Evolutionary conservation across 2,888 invertebrate species (phyloP), one percentile per base, ranked within the genome.

Genomic region (Leptopilina syphax): DNA sequence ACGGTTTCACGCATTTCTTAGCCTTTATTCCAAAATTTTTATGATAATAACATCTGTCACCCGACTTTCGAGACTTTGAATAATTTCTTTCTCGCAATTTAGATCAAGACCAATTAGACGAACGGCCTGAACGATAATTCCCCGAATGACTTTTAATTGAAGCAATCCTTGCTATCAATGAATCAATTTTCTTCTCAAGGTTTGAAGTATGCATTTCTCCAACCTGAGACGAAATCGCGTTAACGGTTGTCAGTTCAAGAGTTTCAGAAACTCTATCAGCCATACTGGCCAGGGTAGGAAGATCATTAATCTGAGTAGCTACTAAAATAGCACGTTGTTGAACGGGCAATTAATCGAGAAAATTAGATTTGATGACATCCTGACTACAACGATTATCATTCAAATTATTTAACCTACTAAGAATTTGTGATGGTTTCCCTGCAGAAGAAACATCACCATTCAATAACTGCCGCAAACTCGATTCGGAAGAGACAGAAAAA

Each of bases 271-370:
- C 5, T 8, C 5, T 44, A 44, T 44, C 70, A 9, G 70, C 70
- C 54, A 70, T 18, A 13, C 1, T 9, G 4, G 47, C 70, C 8
- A 70, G 41, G 18, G 4, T 47, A 4, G 44, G 10, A 10, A 70
- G 18, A 27, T 70, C 70, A 1, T n/a, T 47, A 12, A 47, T 8
- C 10, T 54, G 34, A 1, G 41, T 10, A 12, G 41, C 70, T 8
- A 47, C 47, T 7, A 70, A 70, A 70, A 70, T 70, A 4, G 70
- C 70, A 8, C 70, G 34, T 3, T 41, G 41, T 8, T 70, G 70
- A 18, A 41, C 24, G 12, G 70, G 54, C 7, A 70, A 12, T 27
- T 70, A 54, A 1, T 70, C 70, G 1, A 70, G 70, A 47, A 70
- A 70, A 50, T 50, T 47, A 7, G 70, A 54, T 54, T n/a, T 10